These are phyloP conservation scores for Antigone vipio DNA, from an alignment of 2,113 vertebrate genomes.

Conservation along the genomic window DNA sequence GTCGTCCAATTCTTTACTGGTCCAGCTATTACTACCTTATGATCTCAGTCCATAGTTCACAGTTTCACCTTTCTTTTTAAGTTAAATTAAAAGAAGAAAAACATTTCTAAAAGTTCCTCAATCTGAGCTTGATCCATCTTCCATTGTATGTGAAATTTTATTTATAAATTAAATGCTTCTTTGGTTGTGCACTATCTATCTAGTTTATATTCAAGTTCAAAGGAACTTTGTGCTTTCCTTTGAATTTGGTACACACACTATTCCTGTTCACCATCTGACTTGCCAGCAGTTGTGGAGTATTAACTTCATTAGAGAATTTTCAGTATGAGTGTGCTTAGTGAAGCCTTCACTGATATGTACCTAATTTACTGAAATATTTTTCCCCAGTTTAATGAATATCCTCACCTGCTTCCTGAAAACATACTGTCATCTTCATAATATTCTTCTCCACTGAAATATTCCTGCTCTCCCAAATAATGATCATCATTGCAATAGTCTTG, in stretches of 20 bases:
- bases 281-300: not conserved
- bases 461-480: conserved; percentile 80
- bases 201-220: not conserved
- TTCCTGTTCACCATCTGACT: not conserved
- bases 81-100: not conserved
- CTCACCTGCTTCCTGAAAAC: conserved; percentile 86
- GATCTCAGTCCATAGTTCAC: not conserved
- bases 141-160: not conserved
- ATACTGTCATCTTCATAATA: conserved; percentile 91
- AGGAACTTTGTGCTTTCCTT: not conserved
- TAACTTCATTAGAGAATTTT: not conserved
- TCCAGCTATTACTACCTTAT: not conserved
- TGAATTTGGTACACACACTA: not conserved
- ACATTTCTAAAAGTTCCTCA: not conserved
- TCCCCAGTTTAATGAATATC: not conserved
- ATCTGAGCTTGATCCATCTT: not conserved
- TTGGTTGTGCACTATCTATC: not conserved
- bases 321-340: not conserved
- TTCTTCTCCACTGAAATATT: conserved; percentile 95
- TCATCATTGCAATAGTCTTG: conserved; percentile 83
- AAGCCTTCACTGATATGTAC: not conserved
- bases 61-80: not conserved
- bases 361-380: not conserved
- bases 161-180: not conserved
- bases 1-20: not conserved